Evolutionary conservation across 2,797 vertebrate genomes (phyloP).

Genomic region (Discoglossus pictus): DNA sequence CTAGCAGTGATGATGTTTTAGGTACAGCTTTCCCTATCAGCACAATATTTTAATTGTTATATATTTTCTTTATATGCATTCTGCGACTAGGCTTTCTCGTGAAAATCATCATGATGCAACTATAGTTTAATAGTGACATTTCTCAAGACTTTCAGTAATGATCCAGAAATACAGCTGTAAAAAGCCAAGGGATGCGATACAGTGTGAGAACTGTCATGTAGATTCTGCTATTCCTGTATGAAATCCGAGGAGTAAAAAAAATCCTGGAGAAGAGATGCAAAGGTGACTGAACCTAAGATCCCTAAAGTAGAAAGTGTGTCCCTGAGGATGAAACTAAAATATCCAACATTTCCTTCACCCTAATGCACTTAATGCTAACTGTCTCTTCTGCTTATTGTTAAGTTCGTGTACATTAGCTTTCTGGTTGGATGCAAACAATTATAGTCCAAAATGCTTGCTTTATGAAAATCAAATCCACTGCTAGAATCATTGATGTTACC

Average conservation of each 20-base stretch:
- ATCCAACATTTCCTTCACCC: slow-evolving; percentile 37
- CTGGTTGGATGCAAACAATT: slow-evolving; percentile 41
- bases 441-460: slow-evolving; percentile 46
- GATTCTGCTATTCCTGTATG: slow-evolving; percentile 33
- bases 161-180: slow-evolving; percentile 18
- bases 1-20: no score
- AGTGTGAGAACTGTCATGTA: slow-evolving; percentile 19
- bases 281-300: slow-evolving; percentile 48
- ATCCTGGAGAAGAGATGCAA: slow-evolving; percentile 6
- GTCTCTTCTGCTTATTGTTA: slow-evolving; percentile 37
- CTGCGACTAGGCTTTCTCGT: background rate
- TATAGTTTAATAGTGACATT: slow-evolving; percentile 31
- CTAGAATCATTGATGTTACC: slow-evolving; percentile 7
- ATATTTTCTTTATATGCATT: no score
- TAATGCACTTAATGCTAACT: slow-evolving; percentile 40
- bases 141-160: slow-evolving; percentile 12
- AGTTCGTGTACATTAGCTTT: slow-evolving; percentile 51
- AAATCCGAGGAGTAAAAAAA: slow-evolving; percentile 38
- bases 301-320: slow-evolving; percentile 39
- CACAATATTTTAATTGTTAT: no score
- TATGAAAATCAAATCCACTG: slow-evolving; percentile 35
- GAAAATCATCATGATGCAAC: slow-evolving; percentile 8
- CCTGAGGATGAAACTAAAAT: slow-evolving; percentile 26
- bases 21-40: no score
- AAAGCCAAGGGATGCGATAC: slow-evolving; percentile 10